These are phyloP conservation scores for Sturmia bella DNA, from an alignment of 2,888 invertebrate genomes.

Conservation along the genomic window DNA sequence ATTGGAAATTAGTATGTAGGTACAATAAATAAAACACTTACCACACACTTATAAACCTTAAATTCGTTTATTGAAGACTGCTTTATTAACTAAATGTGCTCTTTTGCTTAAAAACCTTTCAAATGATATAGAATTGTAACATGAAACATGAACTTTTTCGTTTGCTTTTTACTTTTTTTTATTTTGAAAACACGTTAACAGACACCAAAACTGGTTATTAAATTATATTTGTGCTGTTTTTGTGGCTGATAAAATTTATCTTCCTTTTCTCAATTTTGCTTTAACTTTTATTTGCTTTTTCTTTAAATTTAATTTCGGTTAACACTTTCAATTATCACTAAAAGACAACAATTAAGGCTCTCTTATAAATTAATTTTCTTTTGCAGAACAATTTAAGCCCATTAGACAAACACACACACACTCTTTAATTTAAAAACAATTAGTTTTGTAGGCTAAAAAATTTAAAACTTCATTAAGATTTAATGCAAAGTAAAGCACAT, in stretches of 20 bases:
- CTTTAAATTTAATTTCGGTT: slow-evolving; percentile 17
- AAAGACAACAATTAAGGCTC: slow-evolving; percentile 47
- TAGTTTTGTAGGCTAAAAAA: too few relatives aligned
- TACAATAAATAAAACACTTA: background rate
- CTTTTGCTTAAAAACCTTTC: slow-evolving; percentile 34
- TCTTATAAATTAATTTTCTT: slow-evolving; percentile 36
- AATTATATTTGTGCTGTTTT: slow-evolving; percentile 9
- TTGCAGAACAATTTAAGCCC: slow-evolving; percentile 16
- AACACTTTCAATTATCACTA: slow-evolving; percentile 65
- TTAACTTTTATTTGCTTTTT: slow-evolving; percentile 33
- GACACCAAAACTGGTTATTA: slow-evolving; percentile 69
- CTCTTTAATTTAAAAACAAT: too few relatives aligned
- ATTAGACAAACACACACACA: slow-evolving; percentile 9
- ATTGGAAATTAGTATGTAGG: background rate
- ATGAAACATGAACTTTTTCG: slow-evolving; percentile 52
- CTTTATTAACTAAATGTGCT: too few relatives aligned
- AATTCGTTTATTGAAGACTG: background rate
- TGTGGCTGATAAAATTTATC: slow-evolving; percentile 45
- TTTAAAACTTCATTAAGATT: too few relatives aligned
- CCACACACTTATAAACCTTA: too few relatives aligned
- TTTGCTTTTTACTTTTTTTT: slow-evolving; percentile 13
- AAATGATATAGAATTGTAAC: slow-evolving; percentile 55
- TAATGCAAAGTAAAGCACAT: slow-evolving; percentile 3
- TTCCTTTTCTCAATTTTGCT: slow-evolving; percentile 53
- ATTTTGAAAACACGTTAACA: slow-evolving; percentile 28